These are phyloP conservation scores for Bungarus multicinctus DNA, from an alignment of 2,113 vertebrate genomes.

Conservation along the genomic window DNA sequence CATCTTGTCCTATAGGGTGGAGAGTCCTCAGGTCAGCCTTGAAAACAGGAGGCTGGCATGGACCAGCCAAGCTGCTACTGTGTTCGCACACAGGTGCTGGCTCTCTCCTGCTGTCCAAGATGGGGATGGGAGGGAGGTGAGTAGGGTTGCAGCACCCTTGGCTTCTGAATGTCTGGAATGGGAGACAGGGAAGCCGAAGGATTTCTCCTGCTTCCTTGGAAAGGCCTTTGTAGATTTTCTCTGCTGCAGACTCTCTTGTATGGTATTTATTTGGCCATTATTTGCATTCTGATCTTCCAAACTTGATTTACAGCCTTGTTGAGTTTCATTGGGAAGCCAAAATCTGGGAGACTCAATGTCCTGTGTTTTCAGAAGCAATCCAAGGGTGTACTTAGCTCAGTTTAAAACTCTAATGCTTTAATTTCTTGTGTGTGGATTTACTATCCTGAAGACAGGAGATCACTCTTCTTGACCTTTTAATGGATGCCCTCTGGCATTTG, in stretches of 20 bases:
- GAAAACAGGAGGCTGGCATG: neutral
- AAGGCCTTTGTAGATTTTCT: neutral
- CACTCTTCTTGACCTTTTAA: neutral
- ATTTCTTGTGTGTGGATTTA: neutral
- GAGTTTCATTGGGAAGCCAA: neutral
- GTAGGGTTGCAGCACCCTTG: neutral
- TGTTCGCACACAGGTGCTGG: neutral
- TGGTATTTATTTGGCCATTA: neutral
- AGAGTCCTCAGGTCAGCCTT: slow-evolving; percentile 14
- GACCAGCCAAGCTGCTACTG: neutral
- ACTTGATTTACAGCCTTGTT: neutral
- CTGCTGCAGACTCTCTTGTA: neutral
- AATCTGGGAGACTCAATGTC: neutral
- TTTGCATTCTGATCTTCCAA: neutral
- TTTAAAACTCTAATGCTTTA: neutral
- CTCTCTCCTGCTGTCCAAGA: neutral
- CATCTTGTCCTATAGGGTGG: neutral
- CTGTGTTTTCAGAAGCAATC: neutral
- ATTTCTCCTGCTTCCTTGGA: neutral
- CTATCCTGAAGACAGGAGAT: neutral
- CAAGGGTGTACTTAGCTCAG: neutral
- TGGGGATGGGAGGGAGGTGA: neutral
- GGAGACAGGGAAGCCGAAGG: neutral
- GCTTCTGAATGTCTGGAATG: neutral
- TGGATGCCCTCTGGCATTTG: neutral